Evolutionary conservation across 2,797 vertebrate species (phyloP).

Genomic region (Etheostoma perlongum): DNA sequence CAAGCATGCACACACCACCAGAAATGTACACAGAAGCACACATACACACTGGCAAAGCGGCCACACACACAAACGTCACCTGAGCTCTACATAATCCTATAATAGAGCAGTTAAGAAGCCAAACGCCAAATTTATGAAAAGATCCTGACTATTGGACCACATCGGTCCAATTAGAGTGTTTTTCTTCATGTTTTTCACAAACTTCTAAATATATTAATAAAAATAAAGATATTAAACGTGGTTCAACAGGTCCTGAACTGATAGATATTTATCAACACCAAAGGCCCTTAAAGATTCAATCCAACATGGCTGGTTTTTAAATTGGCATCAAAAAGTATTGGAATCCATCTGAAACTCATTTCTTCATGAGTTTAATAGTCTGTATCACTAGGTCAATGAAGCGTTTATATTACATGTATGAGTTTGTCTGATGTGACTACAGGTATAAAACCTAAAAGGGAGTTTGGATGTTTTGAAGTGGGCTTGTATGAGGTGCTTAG

Average conservation of each 20-base stretch:
- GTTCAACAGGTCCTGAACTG: constrained; percentile 26
- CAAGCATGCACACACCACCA: constrained; percentile 20
- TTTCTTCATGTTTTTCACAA: constrained; percentile 43
- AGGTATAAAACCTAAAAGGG: too few species aligned
- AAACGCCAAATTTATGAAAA: constrained; percentile 63
- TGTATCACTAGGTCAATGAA: not conserved
- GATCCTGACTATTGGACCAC: constrained; percentile 58
- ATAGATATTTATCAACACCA: constrained; percentile 34
- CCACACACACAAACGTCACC: constrained; percentile 19
- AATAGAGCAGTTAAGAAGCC: constrained; percentile 68
- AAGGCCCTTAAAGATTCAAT: constrained; percentile 28
- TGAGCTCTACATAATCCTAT: constrained; percentile 53
- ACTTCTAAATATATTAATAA: constrained; percentile 37
- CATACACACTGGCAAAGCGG: not conserved
- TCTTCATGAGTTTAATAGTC: constrained; percentile 31
- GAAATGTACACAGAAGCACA: constrained; percentile 23
- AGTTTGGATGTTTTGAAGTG: too few species aligned
- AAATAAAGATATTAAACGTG: constrained; percentile 3
- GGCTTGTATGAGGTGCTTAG: too few species aligned
- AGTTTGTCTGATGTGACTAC: constrained; percentile 2
- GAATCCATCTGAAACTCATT: constrained; percentile 34
- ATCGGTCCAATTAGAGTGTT: constrained; percentile 58
- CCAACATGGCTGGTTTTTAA: constrained; percentile 26
- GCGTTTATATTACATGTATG: constrained; percentile 7
- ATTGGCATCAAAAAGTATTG: not conserved